A percentile compares a stretch with the other conserved stretches of the same genome.
These are phyloP conservation scores for Choreutis nemorana DNA, from an alignment of 2,888 invertebrate species.

Conservation along the genomic window DNA sequence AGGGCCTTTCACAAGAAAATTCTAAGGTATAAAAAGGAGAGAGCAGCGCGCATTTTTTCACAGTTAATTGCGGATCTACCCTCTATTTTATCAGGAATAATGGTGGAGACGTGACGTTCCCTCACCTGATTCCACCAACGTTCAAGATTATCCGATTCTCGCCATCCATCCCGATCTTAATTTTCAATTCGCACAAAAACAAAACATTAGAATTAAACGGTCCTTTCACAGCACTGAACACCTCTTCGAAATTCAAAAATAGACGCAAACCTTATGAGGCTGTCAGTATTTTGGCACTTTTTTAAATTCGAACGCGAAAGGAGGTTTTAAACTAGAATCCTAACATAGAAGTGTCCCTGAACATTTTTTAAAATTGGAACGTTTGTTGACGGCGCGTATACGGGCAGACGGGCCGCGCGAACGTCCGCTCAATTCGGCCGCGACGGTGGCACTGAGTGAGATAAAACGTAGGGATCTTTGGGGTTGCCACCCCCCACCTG, in stretches of 20 bases:
- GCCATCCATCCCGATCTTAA: slow-evolving; percentile 73
- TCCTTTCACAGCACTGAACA: no score
- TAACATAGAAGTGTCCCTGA: slow-evolving; percentile 4
- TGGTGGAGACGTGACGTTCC: slow-evolving; percentile 4
- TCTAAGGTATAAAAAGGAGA: no score
- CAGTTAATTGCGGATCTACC: slow-evolving; percentile 3
- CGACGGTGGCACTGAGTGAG: slow-evolving; percentile 23
- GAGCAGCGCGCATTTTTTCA: slow-evolving; percentile 1
- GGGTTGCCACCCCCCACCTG: slow-evolving; percentile 44
- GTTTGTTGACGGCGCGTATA: slow-evolving; percentile 5
- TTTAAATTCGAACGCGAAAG: no score
- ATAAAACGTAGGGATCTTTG: slow-evolving; percentile 19
- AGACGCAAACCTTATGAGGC: no score
- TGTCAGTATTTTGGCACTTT: no score
- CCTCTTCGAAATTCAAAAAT: no score
- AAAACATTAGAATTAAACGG: no score
- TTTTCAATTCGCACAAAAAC: not conserved
- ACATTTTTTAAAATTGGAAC: slow-evolving; percentile 12
- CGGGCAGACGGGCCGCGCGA: slow-evolving; percentile 9
- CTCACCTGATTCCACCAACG: slow-evolving; percentile 88
- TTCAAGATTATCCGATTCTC: slow-evolving; percentile 94
- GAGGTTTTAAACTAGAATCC: slow-evolving; percentile 9
- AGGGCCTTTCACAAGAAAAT: no score
- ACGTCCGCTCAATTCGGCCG: slow-evolving; percentile 26
- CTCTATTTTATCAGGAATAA: slow-evolving; percentile 1